These are phyloP conservation scores for Athalia cordata DNA, from an alignment of 2,888 invertebrate species.

Conservation along the genomic window DNA sequence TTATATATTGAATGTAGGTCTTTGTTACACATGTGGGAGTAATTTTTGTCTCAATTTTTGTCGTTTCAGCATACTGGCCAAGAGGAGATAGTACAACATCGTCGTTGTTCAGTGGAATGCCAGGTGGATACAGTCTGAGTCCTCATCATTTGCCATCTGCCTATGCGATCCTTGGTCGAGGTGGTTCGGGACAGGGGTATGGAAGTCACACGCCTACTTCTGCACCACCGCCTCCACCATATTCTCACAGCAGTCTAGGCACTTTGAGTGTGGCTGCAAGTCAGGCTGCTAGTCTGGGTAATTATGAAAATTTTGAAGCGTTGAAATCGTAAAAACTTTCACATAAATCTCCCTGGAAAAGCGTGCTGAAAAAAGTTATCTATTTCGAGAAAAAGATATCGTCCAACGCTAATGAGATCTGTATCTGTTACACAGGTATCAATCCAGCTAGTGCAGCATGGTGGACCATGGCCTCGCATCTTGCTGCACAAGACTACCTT, in stretches of 20 bases:
- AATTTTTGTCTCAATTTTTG: not conserved
- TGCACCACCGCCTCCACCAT: conserved; percentile 68
- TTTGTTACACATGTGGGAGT: not conserved
- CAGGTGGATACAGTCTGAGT: conserved; percentile 70
- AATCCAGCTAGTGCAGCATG: conserved; percentile 80
- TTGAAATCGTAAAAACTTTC: conserved; percentile 38
- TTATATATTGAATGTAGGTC: not conserved
- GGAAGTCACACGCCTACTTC: conserved; percentile 68
- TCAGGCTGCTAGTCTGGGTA: conserved; percentile 88
- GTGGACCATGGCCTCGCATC: conserved; percentile 94
- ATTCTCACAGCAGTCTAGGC: conserved; percentile 72
- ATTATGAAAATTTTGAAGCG: conserved; percentile 66
- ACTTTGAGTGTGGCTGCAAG: conserved; percentile 90
- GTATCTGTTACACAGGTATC: conserved; percentile 75
- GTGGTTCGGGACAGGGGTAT: conserved; percentile 66
- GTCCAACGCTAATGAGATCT: not conserved
- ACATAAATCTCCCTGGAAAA: too few relatives aligned
- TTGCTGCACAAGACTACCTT: conserved; percentile 92
- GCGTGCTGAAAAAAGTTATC: too few relatives aligned
- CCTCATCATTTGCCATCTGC: conserved; percentile 72
- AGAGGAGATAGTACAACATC: conserved; percentile 76
- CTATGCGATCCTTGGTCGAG: conserved; percentile 71
- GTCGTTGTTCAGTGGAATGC: conserved; percentile 71
- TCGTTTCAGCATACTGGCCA: conserved; percentile 87
- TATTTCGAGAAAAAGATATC: too few relatives aligned